A percentile compares a stretch with the other conserved stretches of the same genome.
phyloP scores from a whole-genome alignment of 2,888 invertebrate species.

The Pyrrhia umbra region DNA sequence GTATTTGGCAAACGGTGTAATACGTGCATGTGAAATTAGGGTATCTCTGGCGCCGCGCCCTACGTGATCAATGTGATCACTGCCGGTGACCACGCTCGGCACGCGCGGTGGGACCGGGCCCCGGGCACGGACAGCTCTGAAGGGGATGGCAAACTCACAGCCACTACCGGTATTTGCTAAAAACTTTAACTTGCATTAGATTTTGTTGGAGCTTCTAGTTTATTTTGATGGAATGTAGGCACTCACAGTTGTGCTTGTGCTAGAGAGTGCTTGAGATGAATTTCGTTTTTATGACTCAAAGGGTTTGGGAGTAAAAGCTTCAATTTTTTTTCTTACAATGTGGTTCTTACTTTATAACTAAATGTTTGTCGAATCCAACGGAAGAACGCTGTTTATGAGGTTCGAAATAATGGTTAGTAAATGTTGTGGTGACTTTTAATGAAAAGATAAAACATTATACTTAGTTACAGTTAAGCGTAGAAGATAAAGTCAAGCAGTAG shows the following conservation, averaged over 20 bases:
- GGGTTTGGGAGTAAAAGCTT: background rate
- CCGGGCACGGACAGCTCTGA: background rate
- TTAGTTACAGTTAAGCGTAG: no score
- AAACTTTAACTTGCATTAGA: background rate
- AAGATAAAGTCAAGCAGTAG: no score
- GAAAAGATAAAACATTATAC: background rate
- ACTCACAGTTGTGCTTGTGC: background rate
- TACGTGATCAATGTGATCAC: constrained; percentile 28
- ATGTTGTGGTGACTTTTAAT: background rate
- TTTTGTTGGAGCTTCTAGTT: background rate
- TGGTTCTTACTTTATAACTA: background rate
- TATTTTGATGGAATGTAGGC: background rate
- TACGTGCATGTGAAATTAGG: constrained; percentile 33
- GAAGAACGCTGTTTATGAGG: background rate
- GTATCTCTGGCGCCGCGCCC: background rate
- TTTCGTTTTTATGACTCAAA: constrained; percentile 1
- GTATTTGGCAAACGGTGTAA: constrained; percentile 2
- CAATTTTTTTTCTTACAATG: no score
- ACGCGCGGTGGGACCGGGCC: constrained; percentile 2
- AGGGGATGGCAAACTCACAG: background rate
- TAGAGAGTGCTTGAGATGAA: background rate
- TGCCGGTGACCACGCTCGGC: constrained; percentile 22
- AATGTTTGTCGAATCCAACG: background rate
- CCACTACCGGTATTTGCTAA: constrained; percentile 2
- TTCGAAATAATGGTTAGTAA: background rate